phyloP scores from a whole-genome alignment of 1,140 invertebrate genomes.

The Eumeta japonica region DNA sequence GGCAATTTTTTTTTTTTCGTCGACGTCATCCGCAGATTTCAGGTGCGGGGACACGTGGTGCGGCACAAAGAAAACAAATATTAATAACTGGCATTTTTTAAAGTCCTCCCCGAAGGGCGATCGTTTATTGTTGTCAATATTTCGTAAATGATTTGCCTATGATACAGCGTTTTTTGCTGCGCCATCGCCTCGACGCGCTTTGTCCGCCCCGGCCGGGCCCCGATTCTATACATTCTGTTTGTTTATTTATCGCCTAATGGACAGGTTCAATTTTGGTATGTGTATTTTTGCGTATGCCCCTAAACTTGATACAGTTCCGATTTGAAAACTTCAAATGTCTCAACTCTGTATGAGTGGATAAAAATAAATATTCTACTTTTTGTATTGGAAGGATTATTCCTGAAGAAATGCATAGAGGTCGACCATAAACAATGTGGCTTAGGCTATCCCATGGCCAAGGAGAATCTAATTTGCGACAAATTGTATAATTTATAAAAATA shows the following conservation, averaged over 20 bases:
- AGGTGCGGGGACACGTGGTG: conserved; percentile 51
- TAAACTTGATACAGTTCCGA: too few relatives aligned
- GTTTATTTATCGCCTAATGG: conserved; percentile 51
- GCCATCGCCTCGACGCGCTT: conserved; percentile 28
- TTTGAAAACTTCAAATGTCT: too few relatives aligned
- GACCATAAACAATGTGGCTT: too few relatives aligned
- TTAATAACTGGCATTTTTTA: conserved; percentile 57
- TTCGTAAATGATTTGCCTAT: conserved; percentile 55
- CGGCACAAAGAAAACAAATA: conserved; percentile 50
- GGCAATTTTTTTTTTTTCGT: conserved; percentile 50
- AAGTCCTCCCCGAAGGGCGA: conserved; percentile 37
- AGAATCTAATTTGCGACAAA: too few relatives aligned
- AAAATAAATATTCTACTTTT: too few relatives aligned
- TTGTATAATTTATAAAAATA: too few relatives aligned
- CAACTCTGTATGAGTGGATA: too few relatives aligned
- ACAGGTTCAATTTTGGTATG: too few relatives aligned
- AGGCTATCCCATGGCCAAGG: too few relatives aligned
- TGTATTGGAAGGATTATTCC: too few relatives aligned
- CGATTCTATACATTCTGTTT: conserved; percentile 39
- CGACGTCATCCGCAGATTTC: conserved; percentile 49
- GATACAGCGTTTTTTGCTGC: conserved; percentile 45
- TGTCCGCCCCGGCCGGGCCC: conserved; percentile 17
- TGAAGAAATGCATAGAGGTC: too few relatives aligned
- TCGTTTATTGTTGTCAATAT: conserved; percentile 54
- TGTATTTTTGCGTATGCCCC: too few relatives aligned